Percentiles rank a stretch among this genome's conserved stretches.
Evolutionary conservation across 2,113 vertebrate genomes (phyloP).

Genomic region (Amphiprion ocellaris): DNA sequence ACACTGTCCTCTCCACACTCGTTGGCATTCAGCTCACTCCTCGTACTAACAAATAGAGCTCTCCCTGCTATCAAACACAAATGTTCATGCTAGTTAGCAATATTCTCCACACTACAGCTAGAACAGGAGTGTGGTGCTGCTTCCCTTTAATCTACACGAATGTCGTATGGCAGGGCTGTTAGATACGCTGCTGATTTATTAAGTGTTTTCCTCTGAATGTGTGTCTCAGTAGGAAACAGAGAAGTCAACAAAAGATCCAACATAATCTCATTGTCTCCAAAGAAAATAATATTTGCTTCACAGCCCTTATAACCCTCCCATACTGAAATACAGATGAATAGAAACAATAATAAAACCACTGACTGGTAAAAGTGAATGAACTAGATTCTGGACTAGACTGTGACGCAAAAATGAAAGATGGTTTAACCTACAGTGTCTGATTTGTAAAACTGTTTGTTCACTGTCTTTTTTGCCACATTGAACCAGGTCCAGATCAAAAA

Average conservation of each 20-base stretch:
- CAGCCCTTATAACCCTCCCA: constrained; percentile 31
- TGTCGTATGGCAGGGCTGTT: constrained; percentile 56
- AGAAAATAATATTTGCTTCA: constrained; percentile 35
- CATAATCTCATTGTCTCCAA: constrained; percentile 45
- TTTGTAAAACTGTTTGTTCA: no score
- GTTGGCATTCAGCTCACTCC: constrained; percentile 56
- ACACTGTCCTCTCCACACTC: constrained; percentile 17
- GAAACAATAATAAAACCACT: no score
- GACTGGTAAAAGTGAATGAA: no score
- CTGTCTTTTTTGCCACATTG: no score
- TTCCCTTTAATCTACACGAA: constrained; percentile 50
- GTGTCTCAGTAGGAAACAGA: constrained; percentile 11
- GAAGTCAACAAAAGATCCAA: not conserved
- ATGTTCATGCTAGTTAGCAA: constrained; percentile 43
- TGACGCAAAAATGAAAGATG: no score
- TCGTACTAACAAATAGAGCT: constrained; percentile 20
- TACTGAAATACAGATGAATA: constrained; percentile 6
- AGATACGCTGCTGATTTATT: constrained; percentile 40
- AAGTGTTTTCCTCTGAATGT: not conserved
- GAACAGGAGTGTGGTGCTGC: constrained; percentile 32
- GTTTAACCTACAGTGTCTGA: no score
- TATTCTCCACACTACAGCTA: constrained; percentile 44
- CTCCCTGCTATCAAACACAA: constrained; percentile 50
- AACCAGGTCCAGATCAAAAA: no score
- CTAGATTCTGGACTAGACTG: no score